These are phyloP conservation scores for Characodon lateralis DNA, from an alignment of 2,797 vertebrate species.

Conservation along the genomic window DNA sequence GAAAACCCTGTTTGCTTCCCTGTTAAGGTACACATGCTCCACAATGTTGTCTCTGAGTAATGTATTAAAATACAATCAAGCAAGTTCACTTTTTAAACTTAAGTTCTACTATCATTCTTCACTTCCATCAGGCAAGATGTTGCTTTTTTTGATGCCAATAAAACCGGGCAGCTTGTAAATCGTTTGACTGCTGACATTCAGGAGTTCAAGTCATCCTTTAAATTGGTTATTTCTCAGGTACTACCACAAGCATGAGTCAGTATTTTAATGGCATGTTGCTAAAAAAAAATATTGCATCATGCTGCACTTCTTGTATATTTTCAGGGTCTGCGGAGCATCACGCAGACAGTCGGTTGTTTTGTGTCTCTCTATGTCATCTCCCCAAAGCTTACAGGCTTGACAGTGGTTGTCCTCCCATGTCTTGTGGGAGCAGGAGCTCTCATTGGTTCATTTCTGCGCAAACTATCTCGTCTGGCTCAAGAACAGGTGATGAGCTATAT, in stretches of 20 bases:
- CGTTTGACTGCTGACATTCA: conserved; percentile 93
- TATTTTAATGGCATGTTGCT: neutral
- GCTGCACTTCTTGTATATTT: conserved; percentile 12
- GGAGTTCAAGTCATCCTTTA: conserved; percentile 98
- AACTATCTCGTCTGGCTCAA: conserved; percentile 89
- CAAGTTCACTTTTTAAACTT: neutral
- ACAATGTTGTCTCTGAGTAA: neutral
- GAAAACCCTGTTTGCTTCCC: conserved; percentile 86
- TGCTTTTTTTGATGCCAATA: conserved; percentile 92
- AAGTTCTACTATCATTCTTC: neutral
- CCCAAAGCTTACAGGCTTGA: conserved; percentile 89
- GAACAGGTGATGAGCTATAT: conserved; percentile 85
- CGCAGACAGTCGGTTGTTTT: conserved; percentile 91
- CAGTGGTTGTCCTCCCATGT: conserved; percentile 85
- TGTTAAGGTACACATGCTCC: conserved; percentile 80
- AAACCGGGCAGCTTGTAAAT: conserved; percentile 92
- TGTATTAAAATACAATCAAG: neutral
- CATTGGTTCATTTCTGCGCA: conserved; percentile 88
- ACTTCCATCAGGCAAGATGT: conserved; percentile 89
- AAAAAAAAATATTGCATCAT: neutral
- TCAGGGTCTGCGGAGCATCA: conserved; percentile 92
- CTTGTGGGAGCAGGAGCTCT: conserved; percentile 88
- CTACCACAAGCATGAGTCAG: neutral
- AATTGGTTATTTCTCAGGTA: conserved; percentile 94
- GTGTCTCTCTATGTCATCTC: conserved; percentile 93